These are phyloP conservation scores for Balanococcus diminutus DNA, from an alignment of 2,888 invertebrate species.

Conservation along the genomic window DNA sequence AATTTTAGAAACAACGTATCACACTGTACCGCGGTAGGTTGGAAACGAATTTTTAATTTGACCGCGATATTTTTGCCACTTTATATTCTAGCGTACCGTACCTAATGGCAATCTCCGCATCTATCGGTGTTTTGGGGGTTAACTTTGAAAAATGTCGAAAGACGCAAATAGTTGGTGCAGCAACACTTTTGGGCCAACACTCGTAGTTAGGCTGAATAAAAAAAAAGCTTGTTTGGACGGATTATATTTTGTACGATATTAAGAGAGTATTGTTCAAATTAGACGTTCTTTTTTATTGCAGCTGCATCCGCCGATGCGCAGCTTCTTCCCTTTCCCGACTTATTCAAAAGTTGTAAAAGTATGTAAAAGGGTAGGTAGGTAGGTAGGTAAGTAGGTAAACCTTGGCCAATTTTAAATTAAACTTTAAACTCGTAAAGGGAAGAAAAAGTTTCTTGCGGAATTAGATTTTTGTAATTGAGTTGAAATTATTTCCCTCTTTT, in stretches of 20 bases:
- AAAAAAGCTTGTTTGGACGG: background rate
- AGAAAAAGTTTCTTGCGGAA: conserved; percentile 2
- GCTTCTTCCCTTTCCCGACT: background rate
- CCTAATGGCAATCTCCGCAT: background rate
- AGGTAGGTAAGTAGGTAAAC: background rate
- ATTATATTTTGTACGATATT: background rate
- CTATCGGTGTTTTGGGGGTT: background rate
- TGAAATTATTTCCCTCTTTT: background rate
- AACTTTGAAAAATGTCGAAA: background rate
- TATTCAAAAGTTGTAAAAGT: background rate
- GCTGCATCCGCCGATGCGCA: background rate
- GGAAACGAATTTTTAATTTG: too few species aligned
- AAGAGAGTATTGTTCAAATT: conserved; percentile 7
- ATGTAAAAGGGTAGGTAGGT: background rate
- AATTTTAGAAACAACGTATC: too few species aligned
- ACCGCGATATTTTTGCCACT: too few species aligned
- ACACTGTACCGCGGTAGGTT: too few species aligned
- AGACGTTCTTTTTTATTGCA: background rate
- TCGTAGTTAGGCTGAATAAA: background rate
- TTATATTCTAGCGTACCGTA: too few species aligned
- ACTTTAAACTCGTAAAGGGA: conserved; percentile 11
- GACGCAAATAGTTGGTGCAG: background rate
- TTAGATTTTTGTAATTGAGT: conserved; percentile 15
- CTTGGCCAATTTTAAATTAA: conserved; percentile 17
- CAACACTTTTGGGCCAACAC: background rate